Conservation (phyloP, 2,113 vertebrate species). For the Mirza zaza region DNA sequence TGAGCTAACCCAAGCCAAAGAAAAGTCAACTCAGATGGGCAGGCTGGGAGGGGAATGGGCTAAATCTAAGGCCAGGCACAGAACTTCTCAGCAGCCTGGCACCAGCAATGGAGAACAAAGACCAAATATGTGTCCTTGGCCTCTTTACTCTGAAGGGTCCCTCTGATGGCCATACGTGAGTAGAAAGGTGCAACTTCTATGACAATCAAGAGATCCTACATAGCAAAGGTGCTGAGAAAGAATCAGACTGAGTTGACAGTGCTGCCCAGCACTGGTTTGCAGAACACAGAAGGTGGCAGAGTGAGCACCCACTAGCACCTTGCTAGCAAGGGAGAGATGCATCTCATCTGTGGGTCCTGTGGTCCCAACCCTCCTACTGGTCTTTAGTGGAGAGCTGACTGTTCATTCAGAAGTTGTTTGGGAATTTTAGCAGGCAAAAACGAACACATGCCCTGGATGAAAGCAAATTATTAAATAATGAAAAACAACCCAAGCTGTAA, state of each 20-base stretch:
- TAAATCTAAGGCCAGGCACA: not conserved
- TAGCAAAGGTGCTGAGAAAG: not conserved
- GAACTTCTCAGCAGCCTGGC: not conserved
- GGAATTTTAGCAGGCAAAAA: not conserved
- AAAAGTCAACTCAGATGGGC: not conserved
- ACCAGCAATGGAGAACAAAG: too few relatives aligned
- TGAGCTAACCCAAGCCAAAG: not conserved
- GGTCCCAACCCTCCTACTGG: fast-evolving
- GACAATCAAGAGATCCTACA: not conserved
- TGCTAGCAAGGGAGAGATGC: not conserved
- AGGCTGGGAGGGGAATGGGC: not conserved
- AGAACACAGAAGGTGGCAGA: not conserved
- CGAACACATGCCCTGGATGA: not conserved
- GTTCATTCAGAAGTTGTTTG: not conserved
- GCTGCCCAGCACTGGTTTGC: not conserved
- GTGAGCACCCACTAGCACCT: fast-evolving
- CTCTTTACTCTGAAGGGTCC: not conserved
- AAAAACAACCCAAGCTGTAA: not conserved
- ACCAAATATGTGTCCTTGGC: too few relatives aligned
- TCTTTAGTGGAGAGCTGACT: not conserved
- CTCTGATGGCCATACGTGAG: not conserved
- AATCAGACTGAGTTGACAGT: not conserved
- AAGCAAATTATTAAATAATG: not conserved
- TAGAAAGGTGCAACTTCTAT: not conserved
- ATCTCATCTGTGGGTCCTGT: not conserved